phyloP scores from a whole-genome alignment of 2,888 invertebrate species.

The Cremastinae sp. region DNA sequence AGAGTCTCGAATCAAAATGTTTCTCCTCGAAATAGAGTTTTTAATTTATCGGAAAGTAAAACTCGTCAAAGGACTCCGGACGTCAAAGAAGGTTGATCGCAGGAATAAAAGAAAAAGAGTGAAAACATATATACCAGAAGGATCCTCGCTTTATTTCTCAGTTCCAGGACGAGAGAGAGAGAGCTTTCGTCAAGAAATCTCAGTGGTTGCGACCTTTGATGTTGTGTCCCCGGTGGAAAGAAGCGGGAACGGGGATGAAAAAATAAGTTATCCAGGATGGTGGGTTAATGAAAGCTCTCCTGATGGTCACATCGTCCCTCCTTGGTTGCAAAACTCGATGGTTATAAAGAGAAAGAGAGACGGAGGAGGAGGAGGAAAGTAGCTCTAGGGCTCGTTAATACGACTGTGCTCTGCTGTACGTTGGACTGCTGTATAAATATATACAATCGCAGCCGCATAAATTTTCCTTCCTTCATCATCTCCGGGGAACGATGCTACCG shows the following conservation, averaged over 20 bases:
- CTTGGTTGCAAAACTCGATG: not conserved
- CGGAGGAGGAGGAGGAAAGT: not conserved
- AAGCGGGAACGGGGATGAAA: conserved; percentile 21
- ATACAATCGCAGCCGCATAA: conserved; percentile 51
- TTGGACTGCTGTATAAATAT: too few species aligned
- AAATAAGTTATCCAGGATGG: conserved; percentile 38
- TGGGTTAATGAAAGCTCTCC: conserved; percentile 55
- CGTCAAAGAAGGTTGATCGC: too few species aligned
- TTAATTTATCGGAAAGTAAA: too few species aligned
- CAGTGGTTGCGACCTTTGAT: conserved; percentile 45
- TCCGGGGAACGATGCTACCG: conserved; percentile 21
- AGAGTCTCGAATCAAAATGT: too few species aligned
- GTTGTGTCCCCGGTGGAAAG: conserved; percentile 29
- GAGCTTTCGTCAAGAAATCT: conserved; percentile 42
- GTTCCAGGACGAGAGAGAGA: conserved; percentile 14
- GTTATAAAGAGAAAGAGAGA: not conserved
- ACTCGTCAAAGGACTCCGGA: too few species aligned
- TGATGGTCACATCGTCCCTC: conserved; percentile 14
- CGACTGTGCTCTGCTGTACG: conserved; percentile 31
- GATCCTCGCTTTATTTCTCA: not conserved
- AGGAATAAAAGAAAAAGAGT: too few species aligned
- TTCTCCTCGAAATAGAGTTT: too few species aligned
- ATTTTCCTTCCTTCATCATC: conserved; percentile 39
- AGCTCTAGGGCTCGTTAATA: conserved; percentile 49
- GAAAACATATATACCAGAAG: not conserved